phyloP scores from a whole-genome alignment of 2,888 invertebrate species.

The Lampropteryx suffumata region DNA sequence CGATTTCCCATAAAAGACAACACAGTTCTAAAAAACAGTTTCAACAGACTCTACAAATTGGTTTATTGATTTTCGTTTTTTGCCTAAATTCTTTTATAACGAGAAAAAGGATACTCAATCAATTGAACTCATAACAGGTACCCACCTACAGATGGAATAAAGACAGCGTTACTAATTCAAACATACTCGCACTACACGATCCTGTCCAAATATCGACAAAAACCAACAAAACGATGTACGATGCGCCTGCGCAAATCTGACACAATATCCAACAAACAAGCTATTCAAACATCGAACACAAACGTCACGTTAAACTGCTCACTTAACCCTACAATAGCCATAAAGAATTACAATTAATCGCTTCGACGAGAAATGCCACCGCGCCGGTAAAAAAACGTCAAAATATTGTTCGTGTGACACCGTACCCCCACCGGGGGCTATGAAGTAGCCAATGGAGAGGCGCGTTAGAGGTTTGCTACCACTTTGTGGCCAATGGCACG shows the following conservation, averaged over 20 bases:
- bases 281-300: slow-evolving; percentile 62
- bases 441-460: slow-evolving; percentile 70
- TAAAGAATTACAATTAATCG: slow-evolving; percentile 82
- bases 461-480: slow-evolving; percentile 59
- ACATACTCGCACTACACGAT: slow-evolving; percentile 39
- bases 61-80: slow-evolving; percentile 1
- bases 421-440: slow-evolving; percentile 63
- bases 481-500: slow-evolving; percentile 70
- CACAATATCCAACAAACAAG: slow-evolving; percentile 49
- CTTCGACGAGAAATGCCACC: slow-evolving; percentile 77
- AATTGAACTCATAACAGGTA: slow-evolving; percentile 29
- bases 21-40: no score
- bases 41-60: no score
- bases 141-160: slow-evolving; percentile 28
- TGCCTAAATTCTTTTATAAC: not conserved
- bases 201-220: slow-evolving; percentile 53
- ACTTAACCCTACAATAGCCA: slow-evolving; percentile 80
- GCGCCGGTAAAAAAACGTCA: slow-evolving; percentile 74
- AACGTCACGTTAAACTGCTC: slow-evolving; percentile 70
- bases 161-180: slow-evolving; percentile 47
- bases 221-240: slow-evolving; percentile 41
- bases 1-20: no score
- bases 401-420: slow-evolving; percentile 71
- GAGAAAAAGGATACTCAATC: slow-evolving; percentile 26
- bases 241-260: slow-evolving; percentile 60